Evolutionary conservation across 2,113 vertebrate genomes (phyloP), one percentile per base, ranked within the genome.

Genomic region (Oenanthe oenanthe): DNA sequence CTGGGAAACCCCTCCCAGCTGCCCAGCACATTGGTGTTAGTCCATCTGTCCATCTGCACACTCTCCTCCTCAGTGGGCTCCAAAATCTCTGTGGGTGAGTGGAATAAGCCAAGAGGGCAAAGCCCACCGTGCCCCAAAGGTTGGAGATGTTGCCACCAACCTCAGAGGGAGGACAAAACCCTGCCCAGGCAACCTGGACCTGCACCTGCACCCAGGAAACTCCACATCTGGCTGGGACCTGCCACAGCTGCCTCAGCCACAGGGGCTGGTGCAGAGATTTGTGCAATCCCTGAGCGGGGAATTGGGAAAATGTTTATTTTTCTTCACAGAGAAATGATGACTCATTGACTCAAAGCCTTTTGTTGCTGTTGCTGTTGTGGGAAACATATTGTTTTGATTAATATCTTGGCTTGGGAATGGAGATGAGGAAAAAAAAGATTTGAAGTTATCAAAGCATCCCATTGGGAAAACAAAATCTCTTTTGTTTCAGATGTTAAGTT

Each of bases 1-100:
- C 54, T 61, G 75, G 70, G 43, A 71, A 81, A 32, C 4, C 20
- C 3, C 18, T 21, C 7, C 26, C 68, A 53, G 53, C 43, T 13
- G 4, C 31, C 13, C 74, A 47, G 17, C 40, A 13, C 7, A 0
- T 12, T 0, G 0, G 24, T 21, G 26, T 17, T 1, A 1, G 20
- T 19, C 60, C 61, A 4, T 19, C 62, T 26, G 18, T 25, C 65
- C 61, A 3, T 17, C 58, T 29, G 10, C 28, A 18, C 1, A 0
- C 2, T 17, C 40, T 47, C 10, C 34, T 24, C 36, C 22, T 40
- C n/a, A 17, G 6, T 0, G 5, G 19, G 28, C 72, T 77, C 68
- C 34, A 9, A 6, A 66, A 38, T 32, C 72, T 24, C 47, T 5
- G 5, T 3, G 6, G 12, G 8, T 17, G 83, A 24, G 9, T 14